Evolutionary conservation across 2,113 vertebrate genomes (phyloP).

Genomic region (Tenrec ecaudatus): DNA sequence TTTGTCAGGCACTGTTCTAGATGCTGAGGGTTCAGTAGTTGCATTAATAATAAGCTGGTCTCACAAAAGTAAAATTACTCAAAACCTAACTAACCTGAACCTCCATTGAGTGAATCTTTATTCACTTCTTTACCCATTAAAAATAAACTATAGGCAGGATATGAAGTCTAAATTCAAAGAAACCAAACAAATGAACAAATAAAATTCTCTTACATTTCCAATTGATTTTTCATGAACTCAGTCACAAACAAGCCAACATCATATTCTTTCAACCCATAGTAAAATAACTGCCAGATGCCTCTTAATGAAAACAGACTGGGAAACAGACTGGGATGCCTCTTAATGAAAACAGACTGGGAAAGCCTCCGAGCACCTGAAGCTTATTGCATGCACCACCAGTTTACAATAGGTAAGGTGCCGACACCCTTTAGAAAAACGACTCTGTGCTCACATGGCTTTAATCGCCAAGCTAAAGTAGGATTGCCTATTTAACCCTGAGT

Average conservation of each 20-base stretch:
- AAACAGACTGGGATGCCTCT: not conserved
- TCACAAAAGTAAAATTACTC: conserved; percentile 27
- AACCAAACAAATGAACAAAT: not conserved
- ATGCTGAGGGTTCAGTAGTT: not conserved
- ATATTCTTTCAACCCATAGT: not conserved
- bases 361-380: not conserved
- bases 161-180: conserved; percentile 39
- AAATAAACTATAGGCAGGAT: conserved; percentile 33
- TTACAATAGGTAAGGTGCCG: not conserved
- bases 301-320: not conserved
- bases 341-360: conserved; percentile 24
- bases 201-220: not conserved
- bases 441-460: not conserved
- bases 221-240: not conserved
- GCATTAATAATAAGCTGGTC: not conserved
- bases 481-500: not conserved
- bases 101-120: not conserved
- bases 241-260: not conserved
- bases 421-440: not conserved
- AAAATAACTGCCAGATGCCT: not conserved
- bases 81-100: not conserved
- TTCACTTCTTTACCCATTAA: conserved; percentile 7
- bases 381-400: not conserved
- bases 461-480: not conserved
- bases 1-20: not conserved